Conservation (phyloP, 2,113 vertebrate species). For the Sinocyclocheilus anshuiensis region DNA sequence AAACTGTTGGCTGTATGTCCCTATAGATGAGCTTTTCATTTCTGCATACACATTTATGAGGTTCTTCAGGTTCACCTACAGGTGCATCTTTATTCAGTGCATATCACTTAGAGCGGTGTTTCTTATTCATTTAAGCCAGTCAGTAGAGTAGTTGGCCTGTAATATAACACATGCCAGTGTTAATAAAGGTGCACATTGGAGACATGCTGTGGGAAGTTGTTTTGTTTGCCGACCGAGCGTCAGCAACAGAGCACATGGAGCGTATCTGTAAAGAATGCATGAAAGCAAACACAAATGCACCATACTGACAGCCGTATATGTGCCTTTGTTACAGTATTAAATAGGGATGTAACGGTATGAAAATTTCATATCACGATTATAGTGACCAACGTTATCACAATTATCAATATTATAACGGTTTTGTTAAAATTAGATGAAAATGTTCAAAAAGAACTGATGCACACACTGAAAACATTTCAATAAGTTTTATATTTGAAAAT, state of each 20-base stretch:
- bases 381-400: no score
- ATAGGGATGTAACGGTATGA: no score
- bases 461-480: no score
- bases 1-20: constrained; percentile 15
- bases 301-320: not conserved
- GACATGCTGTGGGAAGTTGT: constrained; percentile 37
- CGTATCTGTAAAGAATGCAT: constrained; percentile 42
- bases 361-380: no score
- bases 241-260: constrained; percentile 27
- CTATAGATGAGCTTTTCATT: not conserved
- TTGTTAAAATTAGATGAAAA: no score
- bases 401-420: no score
- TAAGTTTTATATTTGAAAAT: no score
- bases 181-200: constrained; percentile 45
- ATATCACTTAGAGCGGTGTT: constrained; percentile 46
- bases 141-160: constrained; percentile 33
- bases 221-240: constrained; percentile 19
- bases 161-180: constrained; percentile 46
- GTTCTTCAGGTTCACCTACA: constrained; percentile 1
- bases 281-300: constrained; percentile 42
- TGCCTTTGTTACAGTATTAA: constrained; percentile 23
- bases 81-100: constrained; percentile 25
- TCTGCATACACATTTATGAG: not conserved
- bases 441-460: no score
- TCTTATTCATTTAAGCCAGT: constrained; percentile 45